Evolutionary conservation across 2,888 invertebrate genomes (phyloP), one percentile per base, ranked within the genome.

Genomic region (Omphaloscelis lunosa): DNA sequence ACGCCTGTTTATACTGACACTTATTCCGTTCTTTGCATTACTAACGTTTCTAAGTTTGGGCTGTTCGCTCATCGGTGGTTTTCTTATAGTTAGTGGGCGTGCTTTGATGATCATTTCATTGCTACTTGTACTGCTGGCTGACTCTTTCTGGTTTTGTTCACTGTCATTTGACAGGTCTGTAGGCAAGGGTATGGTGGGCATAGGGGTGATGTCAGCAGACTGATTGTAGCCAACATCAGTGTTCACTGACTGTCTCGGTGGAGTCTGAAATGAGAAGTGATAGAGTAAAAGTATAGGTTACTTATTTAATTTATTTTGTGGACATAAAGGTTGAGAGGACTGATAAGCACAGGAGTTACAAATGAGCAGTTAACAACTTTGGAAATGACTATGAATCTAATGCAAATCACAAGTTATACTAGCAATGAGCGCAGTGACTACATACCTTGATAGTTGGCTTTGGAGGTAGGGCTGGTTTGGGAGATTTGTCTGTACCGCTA

Each of bases 11-110:
- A 98, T 98, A 88, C 97, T 97, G 85, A 98, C 97, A 90, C 97
- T 97, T 66, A 98, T 97, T 75, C 97, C 97, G 80, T 97, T 97
- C 83, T 97, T 96, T 67, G 97, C 93, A 58, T 92, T 95, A 80
- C 95, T 97, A 84, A 97, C 93, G 76, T 97, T 97, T 92, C 98
- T 97, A 71, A 98, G 95, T 90, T 98, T 98, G 7, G 98, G 98
- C 89, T 98, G 98, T 91, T 98, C 98, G 87, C 98, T 97, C 63
- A 98, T 94, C n/a, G 98, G 98, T 88, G 98, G 98, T 93, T 99
- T 99, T 94, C 98, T 98, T 84, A 98, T 98, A 66, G 98, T 98
- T 81, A 99, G 93, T 0, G 98, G 98, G 87, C 98, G 98, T 1
- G 99, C 98, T 95, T 99, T 99, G 85, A 99, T 95, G 76, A 95